These are phyloP conservation scores for Drosophila nikananu DNA, from an alignment of 1,140 invertebrate genomes.

Conservation along the genomic window DNA sequence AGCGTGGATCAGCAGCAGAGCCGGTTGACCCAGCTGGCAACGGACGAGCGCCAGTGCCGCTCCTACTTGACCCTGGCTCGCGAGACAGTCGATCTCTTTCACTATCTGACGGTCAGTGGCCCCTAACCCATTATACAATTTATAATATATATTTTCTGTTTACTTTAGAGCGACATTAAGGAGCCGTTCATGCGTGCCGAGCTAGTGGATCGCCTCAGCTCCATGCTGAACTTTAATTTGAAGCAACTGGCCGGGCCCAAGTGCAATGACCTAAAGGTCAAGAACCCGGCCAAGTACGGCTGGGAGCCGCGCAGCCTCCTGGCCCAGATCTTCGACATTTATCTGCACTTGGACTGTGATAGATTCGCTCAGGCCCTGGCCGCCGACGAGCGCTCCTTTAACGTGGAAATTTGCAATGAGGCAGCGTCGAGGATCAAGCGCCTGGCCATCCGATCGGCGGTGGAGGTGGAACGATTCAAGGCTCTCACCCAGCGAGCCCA, in stretches of 20 bases:
- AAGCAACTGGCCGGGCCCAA: slow-evolving; percentile 98
- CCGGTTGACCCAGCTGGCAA: slow-evolving; percentile 91
- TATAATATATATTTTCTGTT: neutral
- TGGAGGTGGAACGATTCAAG: slow-evolving; percentile 94
- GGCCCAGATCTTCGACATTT: slow-evolving; percentile 97
- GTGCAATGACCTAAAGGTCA: slow-evolving; percentile 99
- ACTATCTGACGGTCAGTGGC: slow-evolving; percentile 93
- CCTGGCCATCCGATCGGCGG: slow-evolving; percentile 92
- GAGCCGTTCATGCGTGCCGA: slow-evolving; percentile 97
- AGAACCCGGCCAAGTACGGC: slow-evolving; percentile 96
- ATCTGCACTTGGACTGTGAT: slow-evolving; percentile 97
- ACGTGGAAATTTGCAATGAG: slow-evolving; percentile 96
- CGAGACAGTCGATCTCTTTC: slow-evolving; percentile 99
- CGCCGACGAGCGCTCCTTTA: slow-evolving; percentile 97
- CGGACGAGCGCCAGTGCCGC: slow-evolving; percentile 97
- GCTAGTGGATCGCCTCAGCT: slow-evolving; percentile 96
- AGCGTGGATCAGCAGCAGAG: slow-evolving; percentile 91
- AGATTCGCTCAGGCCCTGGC: slow-evolving; percentile 95
- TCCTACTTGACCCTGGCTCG: slow-evolving; percentile 97
- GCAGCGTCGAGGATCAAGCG: slow-evolving; percentile 93
- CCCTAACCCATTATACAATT: neutral
- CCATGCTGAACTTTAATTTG: slow-evolving; percentile 99
- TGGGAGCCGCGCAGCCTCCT: slow-evolving; percentile 97
- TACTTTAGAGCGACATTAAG: slow-evolving; percentile 90
- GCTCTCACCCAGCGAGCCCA: slow-evolving; percentile 92